Evolutionary conservation across 2,797 vertebrate genomes (phyloP), one percentile per base, ranked within the genome.

Genomic region (Syndactyla subalaris): DNA sequence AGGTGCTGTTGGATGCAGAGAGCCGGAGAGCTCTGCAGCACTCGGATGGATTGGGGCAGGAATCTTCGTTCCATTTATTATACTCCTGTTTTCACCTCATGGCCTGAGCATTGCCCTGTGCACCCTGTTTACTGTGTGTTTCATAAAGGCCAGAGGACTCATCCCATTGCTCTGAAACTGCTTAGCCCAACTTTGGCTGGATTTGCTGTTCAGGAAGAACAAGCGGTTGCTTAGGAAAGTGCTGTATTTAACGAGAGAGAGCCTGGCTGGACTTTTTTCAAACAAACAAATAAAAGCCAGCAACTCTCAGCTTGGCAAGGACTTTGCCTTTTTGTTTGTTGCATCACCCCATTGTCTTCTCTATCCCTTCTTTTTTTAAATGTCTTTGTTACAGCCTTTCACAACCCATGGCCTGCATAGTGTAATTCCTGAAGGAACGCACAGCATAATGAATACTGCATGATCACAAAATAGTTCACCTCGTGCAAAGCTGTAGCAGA

Each of bases 81-180:
- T 61, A 65, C 18, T 85, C 38, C 65, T 62, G 52, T 34, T 90
- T 76, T 46, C 38, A 78, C 58, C 74, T 77, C 76, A 38, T 6
- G 11, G 91, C 72, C 86, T 21, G 48, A 73, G 81, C 55, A 15
- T 18, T 83, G 90, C 78, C 63, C 59, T 46, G 24, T 39, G 41
- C 72, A 54, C 77, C 30, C 71, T 71, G 30, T 89, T 92, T 88
- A 92, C 87, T 84, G 85, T 29, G 80, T 82, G 84, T 89, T 96
- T 96, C 85, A 93, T 83, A 83, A 87, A 93, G 87, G 78, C 93
- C 91, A 71, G 72, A 95, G 92, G 93, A 92, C 80, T 91, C 62
- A n/a, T 94, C 91, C 88, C 78, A 41, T 51, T 68, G 73, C 76
- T 88, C 93, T 85, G 38, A 88, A 93, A 92, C 34, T 15, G 58